Evolutionary conservation across 2,113 vertebrate genomes (phyloP).

Genomic region (Epinephelus cyanopodus): DNA sequence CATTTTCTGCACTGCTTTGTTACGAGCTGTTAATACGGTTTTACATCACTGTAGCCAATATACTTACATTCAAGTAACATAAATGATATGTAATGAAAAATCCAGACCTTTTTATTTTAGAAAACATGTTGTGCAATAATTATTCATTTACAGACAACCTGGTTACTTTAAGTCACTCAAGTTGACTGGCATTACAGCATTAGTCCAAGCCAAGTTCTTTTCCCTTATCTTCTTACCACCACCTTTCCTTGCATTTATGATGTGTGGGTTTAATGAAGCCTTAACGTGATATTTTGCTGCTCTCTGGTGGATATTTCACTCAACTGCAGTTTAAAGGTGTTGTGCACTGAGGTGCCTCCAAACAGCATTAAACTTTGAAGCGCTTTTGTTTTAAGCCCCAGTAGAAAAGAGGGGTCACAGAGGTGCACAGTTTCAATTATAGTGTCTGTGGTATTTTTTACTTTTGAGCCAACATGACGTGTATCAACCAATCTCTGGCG

Average conservation of each 20-base stretch:
- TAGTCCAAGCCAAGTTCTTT: neutral
- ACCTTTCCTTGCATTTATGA: neutral
- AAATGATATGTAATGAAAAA: neutral
- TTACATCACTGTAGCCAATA: neutral
- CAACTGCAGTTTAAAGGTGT: slow-evolving; percentile 18
- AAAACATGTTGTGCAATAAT: neutral
- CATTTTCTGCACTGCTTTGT: neutral
- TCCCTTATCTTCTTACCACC: neutral
- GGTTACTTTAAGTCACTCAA: neutral
- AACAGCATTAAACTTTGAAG: neutral
- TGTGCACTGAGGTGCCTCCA: neutral
- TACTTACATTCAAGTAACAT: neutral
- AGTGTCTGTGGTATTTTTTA: neutral
- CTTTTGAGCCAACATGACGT: neutral
- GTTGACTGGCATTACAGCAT: neutral
- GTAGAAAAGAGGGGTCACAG: neutral
- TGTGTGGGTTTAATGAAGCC: neutral
- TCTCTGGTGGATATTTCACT: slow-evolving; percentile 47
- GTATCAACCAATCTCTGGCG: neutral
- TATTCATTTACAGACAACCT: no score
- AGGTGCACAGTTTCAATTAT: neutral
- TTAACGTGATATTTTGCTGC: slow-evolving; percentile 55
- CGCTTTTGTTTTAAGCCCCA: neutral
- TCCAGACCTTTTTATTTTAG: neutral
- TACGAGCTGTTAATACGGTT: no score